Evolutionary conservation across 2,888 invertebrate genomes (phyloP), one percentile per base, ranked within the genome.

Genomic region (Agonopterix subpropinquella): DNA sequence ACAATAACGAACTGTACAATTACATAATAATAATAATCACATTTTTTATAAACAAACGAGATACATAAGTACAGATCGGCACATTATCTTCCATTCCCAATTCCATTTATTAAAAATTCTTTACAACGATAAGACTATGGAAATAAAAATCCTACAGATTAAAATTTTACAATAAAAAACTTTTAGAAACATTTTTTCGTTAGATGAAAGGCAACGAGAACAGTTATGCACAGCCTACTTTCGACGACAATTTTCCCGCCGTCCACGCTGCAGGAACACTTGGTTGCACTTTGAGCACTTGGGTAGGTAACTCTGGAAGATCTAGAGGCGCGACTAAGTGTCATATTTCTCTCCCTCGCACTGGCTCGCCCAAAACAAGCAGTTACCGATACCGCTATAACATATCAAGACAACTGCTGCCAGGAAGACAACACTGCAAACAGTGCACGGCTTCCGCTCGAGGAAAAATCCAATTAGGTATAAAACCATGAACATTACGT

Each of bases 391-490:
- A 54, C 98, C 98, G 78, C 96, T 97, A 89, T 98, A 98, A 88
- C 99, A 99, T 57, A 98, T 94, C 13, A 99, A 91, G 68, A 95
- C 95, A 49, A 98, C 95, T 15, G 98, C 96, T 41, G 95, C 94
- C 47, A 98, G 86, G 86, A 99, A 99, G 60, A 99, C 95, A 48
- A 98, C 89, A 71, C 97, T 97, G 90, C 99, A 99, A 58, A 98
- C 97, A 45, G 98, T 98, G 81, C 99, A 99, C 1, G 99, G 99
- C 79, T 88, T 98, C 68, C 97, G 90, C 75, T 98, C 98, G 66
- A 99, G 89, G 81, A 99, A 98, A 89, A 99, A 99, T 65, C 98
- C 97, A 63, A 98, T 94, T 63, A 99, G 87, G 85, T 99, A 99
- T 48, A 99, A 90, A 58, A 97, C 95, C 92, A 99, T 97, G 80